Percentiles rank a stretch among this genome's conserved stretches.
Conservation (phyloP, 2,888 invertebrate genomes). For the Agrotis clavis region DNA sequence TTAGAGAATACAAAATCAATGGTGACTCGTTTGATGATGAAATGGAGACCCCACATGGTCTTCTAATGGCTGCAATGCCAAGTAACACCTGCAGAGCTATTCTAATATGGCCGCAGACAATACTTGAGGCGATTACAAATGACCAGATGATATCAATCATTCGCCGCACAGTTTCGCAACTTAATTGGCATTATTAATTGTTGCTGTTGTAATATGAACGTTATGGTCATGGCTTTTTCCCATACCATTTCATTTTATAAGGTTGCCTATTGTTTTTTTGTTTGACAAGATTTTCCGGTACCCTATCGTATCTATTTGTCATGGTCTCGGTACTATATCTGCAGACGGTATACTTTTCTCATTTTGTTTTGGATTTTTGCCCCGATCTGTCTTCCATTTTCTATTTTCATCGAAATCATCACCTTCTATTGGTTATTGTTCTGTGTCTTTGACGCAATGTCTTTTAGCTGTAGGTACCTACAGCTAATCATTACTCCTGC, state of each 20-base stretch:
- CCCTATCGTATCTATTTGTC: background rate
- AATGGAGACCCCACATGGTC: constrained; percentile 53
- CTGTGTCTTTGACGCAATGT: background rate
- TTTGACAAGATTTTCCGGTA: background rate
- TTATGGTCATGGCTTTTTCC: constrained; percentile 55
- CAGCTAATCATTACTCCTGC: background rate
- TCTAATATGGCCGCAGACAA: constrained; percentile 58
- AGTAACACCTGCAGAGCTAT: constrained; percentile 59
- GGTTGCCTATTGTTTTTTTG: constrained; percentile 19
- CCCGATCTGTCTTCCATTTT: background rate
- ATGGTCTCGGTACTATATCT: background rate
- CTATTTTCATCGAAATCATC: background rate
- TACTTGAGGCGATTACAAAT: constrained; percentile 63
- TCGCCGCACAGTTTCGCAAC: constrained; percentile 65
- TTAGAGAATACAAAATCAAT: constrained; percentile 22
- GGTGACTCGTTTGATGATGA: constrained; percentile 56
- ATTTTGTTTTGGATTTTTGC: background rate
- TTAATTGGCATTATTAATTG: constrained; percentile 68
- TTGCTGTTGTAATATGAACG: constrained; percentile 63
- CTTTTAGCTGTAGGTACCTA: background rate
- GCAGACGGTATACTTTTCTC: background rate
- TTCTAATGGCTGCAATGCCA: constrained; percentile 41
- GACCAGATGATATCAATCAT: constrained; percentile 65
- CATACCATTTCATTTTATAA: constrained; percentile 41
- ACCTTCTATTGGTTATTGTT: background rate